Conservation (phyloP, 2,888 invertebrate genomes). For the Dynastes tityus region DNA sequence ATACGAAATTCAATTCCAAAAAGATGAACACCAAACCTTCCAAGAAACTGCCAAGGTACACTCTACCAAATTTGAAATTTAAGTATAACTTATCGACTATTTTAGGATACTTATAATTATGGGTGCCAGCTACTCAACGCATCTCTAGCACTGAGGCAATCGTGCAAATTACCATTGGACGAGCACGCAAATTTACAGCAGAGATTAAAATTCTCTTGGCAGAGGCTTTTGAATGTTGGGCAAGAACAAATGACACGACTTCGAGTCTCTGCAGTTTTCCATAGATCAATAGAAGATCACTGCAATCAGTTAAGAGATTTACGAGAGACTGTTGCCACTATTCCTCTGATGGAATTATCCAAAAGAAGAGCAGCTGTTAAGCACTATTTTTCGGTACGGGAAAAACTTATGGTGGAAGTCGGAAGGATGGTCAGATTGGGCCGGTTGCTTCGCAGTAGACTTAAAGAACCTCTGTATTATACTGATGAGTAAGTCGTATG, state of each 20-base stretch:
- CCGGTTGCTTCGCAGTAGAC: constrained; percentile 77
- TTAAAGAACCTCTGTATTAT: constrained; percentile 76
- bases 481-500: constrained; percentile 49
- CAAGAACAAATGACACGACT: constrained; percentile 85
- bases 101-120: constrained; percentile 85
- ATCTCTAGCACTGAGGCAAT: constrained; percentile 80
- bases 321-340: constrained; percentile 73
- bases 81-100: constrained; percentile 49
- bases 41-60: constrained; percentile 85
- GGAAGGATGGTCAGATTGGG: constrained; percentile 82
- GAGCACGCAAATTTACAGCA: constrained; percentile 74
- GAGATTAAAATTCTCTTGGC: constrained; percentile 79
- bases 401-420: constrained; percentile 79
- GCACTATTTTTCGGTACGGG: constrained; percentile 75
- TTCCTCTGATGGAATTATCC: constrained; percentile 69
- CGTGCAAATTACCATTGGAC: constrained; percentile 78
- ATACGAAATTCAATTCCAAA: constrained; percentile 82
- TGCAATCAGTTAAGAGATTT: constrained; percentile 76
- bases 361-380: constrained; percentile 71
- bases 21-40: constrained; percentile 82
- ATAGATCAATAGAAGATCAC: constrained; percentile 79
- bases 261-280: constrained; percentile 83
- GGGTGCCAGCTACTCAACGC: constrained; percentile 86
- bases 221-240: constrained; percentile 78
- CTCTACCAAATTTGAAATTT: constrained; percentile 5